Evolutionary conservation across 2,888 invertebrate species (phyloP).

Genomic region (Liodrosophila aerea): DNA sequence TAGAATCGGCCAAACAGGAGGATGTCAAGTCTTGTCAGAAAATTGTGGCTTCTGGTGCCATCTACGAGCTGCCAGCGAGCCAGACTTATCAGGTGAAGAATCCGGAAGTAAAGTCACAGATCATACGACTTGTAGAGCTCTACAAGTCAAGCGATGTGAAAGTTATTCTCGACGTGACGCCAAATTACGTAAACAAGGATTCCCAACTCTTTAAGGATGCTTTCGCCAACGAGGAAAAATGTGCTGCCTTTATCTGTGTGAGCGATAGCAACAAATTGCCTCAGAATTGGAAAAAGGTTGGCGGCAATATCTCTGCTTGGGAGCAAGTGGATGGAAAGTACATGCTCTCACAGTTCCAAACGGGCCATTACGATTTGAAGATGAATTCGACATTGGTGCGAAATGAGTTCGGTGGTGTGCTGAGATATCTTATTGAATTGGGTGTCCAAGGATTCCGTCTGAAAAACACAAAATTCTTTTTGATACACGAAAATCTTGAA

Average conservation of each 20-base stretch:
- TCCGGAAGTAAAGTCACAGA: constrained; percentile 74
- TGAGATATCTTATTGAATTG: constrained; percentile 88
- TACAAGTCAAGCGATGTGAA: constrained; percentile 83
- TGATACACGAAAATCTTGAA: constrained; percentile 83
- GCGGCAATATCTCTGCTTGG: constrained; percentile 79
- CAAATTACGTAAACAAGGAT: constrained; percentile 87
- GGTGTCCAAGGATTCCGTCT: constrained; percentile 92
- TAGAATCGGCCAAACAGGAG: constrained; percentile 72
- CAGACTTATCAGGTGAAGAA: constrained; percentile 85
- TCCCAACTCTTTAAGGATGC: constrained; percentile 88
- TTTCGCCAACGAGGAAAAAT: constrained; percentile 86
- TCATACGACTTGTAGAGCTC: constrained; percentile 72
- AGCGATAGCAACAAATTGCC: constrained; percentile 83
- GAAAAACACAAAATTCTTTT: constrained; percentile 85
- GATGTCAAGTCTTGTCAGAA: constrained; percentile 80
- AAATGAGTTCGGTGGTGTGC: constrained; percentile 86
- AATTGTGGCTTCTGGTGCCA: constrained; percentile 86
- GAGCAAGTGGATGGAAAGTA: constrained; percentile 81
- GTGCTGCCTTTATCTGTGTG: constrained; percentile 91
- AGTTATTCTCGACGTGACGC: constrained; percentile 89
- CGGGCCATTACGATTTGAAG: constrained; percentile 90
- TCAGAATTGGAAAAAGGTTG: constrained; percentile 88
- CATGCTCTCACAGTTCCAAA: constrained; percentile 90
- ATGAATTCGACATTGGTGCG: constrained; percentile 88
- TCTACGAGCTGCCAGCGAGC: constrained; percentile 86